Conservation (phyloP, 2,797 vertebrate species). For the Pseudomugil tenellus region DNA sequence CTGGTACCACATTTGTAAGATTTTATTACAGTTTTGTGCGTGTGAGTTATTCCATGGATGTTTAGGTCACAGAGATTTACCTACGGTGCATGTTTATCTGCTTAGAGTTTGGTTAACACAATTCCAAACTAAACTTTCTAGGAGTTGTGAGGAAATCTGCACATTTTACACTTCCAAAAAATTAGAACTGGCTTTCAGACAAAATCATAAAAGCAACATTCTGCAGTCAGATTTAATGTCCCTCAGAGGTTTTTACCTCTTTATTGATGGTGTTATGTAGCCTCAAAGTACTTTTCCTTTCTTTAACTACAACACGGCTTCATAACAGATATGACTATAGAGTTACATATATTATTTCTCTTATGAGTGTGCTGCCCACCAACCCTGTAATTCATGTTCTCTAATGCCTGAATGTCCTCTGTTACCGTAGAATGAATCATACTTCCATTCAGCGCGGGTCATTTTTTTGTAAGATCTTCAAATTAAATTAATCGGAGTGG, state of each 20-base stretch:
- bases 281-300: not conserved
- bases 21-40: not conserved
- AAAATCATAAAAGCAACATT: constrained; percentile 7
- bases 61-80: not conserved
- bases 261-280: not conserved
- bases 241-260: not conserved
- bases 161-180: not conserved
- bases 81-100: not conserved
- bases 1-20: not conserved
- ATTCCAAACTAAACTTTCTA: not conserved
- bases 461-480: constrained; percentile 23
- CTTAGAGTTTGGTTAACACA: not conserved
- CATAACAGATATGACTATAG: constrained; percentile 25
- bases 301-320: constrained; percentile 10
- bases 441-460: not conserved
- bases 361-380: constrained; percentile 31
- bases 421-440: constrained; percentile 29
- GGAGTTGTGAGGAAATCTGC: not conserved
- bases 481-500: constrained; percentile 20
- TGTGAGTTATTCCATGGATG: not conserved
- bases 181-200: not conserved
- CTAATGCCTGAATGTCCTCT: not conserved
- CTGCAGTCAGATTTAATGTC: not conserved
- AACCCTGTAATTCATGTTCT: constrained; percentile 34
- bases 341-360: constrained; percentile 20